Conservation (phyloP, 2,888 invertebrate genomes). For the Lepas anatifera region DNA sequence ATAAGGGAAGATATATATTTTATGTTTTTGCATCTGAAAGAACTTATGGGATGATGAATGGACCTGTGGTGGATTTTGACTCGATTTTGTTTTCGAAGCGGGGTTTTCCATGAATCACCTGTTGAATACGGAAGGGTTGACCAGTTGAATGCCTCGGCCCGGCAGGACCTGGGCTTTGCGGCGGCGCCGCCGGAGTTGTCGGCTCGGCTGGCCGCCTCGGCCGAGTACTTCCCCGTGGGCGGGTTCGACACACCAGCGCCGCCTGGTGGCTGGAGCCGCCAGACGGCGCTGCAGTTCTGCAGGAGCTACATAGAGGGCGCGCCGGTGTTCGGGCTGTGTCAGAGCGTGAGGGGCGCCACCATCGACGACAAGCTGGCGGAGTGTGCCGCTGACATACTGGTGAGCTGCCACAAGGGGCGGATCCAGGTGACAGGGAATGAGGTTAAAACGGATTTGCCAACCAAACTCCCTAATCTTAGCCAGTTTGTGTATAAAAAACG, state of each 20-base stretch:
- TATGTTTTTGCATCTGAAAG: too few species aligned
- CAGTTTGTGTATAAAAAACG: too few species aligned
- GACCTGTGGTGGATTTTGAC: too few species aligned
- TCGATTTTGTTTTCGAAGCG: too few species aligned
- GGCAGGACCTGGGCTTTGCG: not conserved
- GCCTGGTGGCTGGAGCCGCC: not conserved
- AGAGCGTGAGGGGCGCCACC: not conserved
- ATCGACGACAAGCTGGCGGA: slow-evolving; percentile 6
- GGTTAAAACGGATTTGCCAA: too few species aligned
- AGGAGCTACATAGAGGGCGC: not conserved
- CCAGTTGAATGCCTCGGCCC: too few species aligned
- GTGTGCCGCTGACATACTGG: not conserved
- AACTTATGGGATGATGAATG: too few species aligned
- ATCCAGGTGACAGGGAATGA: too few species aligned
- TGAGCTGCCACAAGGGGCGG: not conserved
- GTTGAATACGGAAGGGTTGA: too few species aligned
- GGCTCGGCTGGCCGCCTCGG: not conserved
- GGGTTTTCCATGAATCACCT: too few species aligned
- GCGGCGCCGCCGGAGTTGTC: not conserved
- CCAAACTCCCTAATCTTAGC: too few species aligned
- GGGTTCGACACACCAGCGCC: not conserved
- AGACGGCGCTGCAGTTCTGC: not conserved
- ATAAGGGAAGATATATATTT: too few species aligned
- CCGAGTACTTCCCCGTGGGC: not conserved
- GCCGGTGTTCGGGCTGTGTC: not conserved